Evolutionary conservation across 2,113 vertebrate genomes (phyloP).

Genomic region (Ia io): DNA sequence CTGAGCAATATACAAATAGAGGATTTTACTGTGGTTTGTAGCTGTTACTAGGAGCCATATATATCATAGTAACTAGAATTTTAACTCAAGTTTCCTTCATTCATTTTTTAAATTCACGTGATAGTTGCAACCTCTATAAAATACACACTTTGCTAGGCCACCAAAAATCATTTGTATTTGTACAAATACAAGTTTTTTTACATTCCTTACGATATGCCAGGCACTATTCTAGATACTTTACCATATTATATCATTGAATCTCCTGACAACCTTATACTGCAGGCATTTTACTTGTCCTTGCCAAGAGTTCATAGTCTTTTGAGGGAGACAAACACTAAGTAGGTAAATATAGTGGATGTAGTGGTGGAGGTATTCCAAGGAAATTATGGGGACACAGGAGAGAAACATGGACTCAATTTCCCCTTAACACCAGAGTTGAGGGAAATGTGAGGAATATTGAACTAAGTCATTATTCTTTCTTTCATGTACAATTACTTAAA

Average conservation of each 20-base stretch:
- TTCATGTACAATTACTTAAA: not conserved
- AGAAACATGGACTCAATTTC: not conserved
- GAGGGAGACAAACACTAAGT: not conserved
- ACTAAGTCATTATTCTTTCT: not conserved
- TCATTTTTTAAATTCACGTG: not conserved
- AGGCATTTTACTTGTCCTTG: not conserved
- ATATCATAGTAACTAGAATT: not conserved
- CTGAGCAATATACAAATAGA: not conserved
- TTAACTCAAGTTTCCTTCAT: not conserved
- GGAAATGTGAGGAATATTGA: not conserved
- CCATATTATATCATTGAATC: not conserved
- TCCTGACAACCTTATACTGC: not conserved
- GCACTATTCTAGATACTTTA: not conserved
- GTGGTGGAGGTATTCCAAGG: not conserved
- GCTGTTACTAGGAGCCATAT: not conserved
- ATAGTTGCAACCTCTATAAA: not conserved
- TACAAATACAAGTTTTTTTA: not conserved
- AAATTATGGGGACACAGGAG: not conserved
- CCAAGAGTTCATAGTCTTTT: not conserved
- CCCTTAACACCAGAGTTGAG: not conserved
- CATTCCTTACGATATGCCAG: not conserved
- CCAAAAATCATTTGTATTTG: not conserved
- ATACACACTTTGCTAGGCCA: not conserved
- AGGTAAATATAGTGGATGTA: not conserved
- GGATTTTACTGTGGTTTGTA: not conserved